A percentile compares a stretch with the other conserved stretches of the same genome.
These are phyloP conservation scores for Rhizoglyphus robini DNA, from an alignment of 1,140 invertebrate genomes.

Conservation along the genomic window DNA sequence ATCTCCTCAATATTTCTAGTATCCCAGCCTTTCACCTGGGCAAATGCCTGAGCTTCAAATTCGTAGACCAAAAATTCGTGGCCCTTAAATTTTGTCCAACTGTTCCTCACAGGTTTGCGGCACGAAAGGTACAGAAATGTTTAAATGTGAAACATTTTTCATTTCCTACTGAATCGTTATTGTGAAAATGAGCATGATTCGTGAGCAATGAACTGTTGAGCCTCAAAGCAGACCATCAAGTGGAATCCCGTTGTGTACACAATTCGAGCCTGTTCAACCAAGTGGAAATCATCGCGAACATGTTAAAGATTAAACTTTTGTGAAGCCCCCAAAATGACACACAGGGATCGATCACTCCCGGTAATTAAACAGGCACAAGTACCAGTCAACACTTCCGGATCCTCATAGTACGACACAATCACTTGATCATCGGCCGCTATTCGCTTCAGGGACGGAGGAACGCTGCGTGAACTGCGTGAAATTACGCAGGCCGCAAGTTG, in stretches of 20 bases:
- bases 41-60: conserved; percentile 36
- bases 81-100: conserved; percentile 70
- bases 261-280: conserved; percentile 18
- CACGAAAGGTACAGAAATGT: conserved; percentile 84
- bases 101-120: conserved; percentile 73
- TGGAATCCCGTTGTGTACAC: conserved; percentile 23
- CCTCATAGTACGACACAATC: conserved; percentile 68
- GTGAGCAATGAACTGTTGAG: conserved; percentile 10
- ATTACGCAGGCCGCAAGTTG: too few relatives aligned
- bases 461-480: too few relatives aligned
- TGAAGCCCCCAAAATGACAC: conserved; percentile 87
- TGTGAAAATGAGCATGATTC: conserved; percentile 18
- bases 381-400: conserved; percentile 60
- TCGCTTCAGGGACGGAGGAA: too few relatives aligned
- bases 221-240: conserved; percentile 10
- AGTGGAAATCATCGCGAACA: conserved; percentile 36
- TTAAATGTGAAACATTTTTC: conserved; percentile 19
- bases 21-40: conserved; percentile 19
- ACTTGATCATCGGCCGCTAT: too few relatives aligned
- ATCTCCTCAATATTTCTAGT: conserved; percentile 47
- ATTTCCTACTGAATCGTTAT: not conserved
- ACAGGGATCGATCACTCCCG: conserved; percentile 68
- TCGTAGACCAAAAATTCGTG: conserved; percentile 95
- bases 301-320: conserved; percentile 77
- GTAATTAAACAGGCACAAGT: conserved; percentile 74